Base-by-base conservation (phyloP, 2,797 vertebrate species). In the Halcyon smyrnensis region DNA sequence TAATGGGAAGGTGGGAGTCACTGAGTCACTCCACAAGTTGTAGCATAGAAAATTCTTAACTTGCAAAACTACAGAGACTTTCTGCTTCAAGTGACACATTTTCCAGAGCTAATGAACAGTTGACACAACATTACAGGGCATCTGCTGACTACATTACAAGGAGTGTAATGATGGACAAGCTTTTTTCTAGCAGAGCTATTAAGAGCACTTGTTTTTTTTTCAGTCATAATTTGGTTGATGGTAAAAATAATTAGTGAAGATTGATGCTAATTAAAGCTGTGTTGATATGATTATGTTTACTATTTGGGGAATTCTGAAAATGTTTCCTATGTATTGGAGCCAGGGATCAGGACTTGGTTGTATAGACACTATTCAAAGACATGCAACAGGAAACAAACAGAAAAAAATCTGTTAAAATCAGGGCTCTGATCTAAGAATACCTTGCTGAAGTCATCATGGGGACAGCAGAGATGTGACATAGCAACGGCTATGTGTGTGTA, bases 91-190 rank as follows among this genome's bases (percentile, higher is more conserved):
- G 50, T 70, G 80, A 65, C 68, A 39, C 60, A 4, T 59, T 93
- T 59, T 53, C 64, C 24, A 43, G 36, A 54, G 64, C 88, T 84
- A 84, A 93, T 94, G 85, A 94, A 46, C 41, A 68, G 63, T 36
- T 89, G 82, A 84, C 83, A 71, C 78, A 82, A 93, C 91, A 20
- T 97, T 84, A 97, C 96, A 96, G 97, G 97, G 97, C 95, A 89
- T 91, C 92, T 96, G 59, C 84, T 75, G 92, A 46, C 83, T 95
- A 27, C 62, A 28, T 87, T 92, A 79, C 85, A 21, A 10, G 17
- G 78, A n/a, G n/a, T 27, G 51, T 23, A 34, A 23, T 11, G 5
- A 67, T 69, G 39, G 73, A 48, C 60, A 51, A n/a, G 64, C 18
- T 84, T 82, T 86, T 81, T 43, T 34, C 81, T 45, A 60, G 54